These are phyloP conservation scores for Leptothorax acervorum DNA, from an alignment of 2,888 invertebrate species.

Conservation along the genomic window DNA sequence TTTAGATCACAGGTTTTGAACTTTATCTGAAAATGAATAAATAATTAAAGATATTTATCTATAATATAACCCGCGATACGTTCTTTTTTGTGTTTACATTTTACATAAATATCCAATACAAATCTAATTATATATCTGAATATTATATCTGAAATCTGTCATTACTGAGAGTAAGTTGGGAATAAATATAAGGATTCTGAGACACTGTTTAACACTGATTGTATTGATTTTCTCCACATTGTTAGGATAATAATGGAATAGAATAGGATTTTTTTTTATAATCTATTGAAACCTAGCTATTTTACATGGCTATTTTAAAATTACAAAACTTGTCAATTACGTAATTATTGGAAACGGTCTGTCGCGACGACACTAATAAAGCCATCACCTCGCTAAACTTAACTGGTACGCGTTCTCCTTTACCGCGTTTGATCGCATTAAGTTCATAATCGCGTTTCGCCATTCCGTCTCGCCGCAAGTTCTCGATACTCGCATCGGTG, in stretches of 20 bases:
- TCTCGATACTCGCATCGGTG: conserved; percentile 27
- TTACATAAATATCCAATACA: background rate
- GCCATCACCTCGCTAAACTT: background rate
- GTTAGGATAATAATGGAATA: background rate
- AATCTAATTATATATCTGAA: background rate
- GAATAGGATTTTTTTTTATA: background rate
- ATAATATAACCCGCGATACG: background rate
- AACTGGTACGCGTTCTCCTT: background rate
- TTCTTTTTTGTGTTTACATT: background rate
- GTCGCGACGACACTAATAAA: background rate
- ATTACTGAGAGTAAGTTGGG: background rate
- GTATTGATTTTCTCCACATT: background rate
- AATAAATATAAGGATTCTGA: background rate
- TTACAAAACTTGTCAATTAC: background rate
- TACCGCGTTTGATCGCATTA: background rate
- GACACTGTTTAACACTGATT: background rate
- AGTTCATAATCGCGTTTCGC: conserved; percentile 36
- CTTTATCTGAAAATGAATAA: conserved; percentile 6
- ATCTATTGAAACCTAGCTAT: background rate
- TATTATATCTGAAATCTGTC: background rate
- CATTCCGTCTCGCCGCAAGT: conserved; percentile 24
- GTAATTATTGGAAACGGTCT: background rate
- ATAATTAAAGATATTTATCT: background rate
- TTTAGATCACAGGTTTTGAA: background rate
- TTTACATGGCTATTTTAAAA: background rate